These are phyloP conservation scores for Melieria omissa DNA, from an alignment of 2,888 invertebrate genomes.

Conservation along the genomic window DNA sequence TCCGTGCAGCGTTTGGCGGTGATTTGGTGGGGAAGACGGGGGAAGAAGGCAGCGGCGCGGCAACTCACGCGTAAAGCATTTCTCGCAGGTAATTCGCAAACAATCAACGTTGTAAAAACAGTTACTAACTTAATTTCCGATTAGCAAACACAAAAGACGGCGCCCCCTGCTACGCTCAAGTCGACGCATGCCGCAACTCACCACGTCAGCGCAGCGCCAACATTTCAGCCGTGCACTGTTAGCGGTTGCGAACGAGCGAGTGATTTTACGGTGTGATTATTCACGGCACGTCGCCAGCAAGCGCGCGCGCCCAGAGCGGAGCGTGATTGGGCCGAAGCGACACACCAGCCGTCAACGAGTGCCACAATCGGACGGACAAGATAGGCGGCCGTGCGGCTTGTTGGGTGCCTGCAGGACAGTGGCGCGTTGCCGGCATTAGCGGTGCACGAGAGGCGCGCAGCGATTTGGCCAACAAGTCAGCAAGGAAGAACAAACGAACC, in stretches of 20 bases:
- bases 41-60: conserved; percentile 2
- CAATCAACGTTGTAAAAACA: conserved; percentile 41
- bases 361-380: too few relatives aligned
- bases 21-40: not conserved
- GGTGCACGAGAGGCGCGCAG: too few relatives aligned
- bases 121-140: conserved; percentile 43
- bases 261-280: not conserved
- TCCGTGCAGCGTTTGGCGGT: not conserved
- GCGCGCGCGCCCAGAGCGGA: too few relatives aligned
- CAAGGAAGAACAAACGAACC: too few relatives aligned
- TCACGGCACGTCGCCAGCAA: not conserved
- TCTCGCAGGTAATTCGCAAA: conserved; percentile 40
- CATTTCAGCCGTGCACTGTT: not conserved
- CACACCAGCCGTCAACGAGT: too few relatives aligned
- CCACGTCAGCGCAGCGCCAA: too few relatives aligned
- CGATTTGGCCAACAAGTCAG: too few relatives aligned
- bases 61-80: conserved; percentile 30
- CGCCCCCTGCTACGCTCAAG: not conserved
- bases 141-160: conserved; percentile 36
- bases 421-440: too few relatives aligned
- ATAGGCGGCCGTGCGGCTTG: too few relatives aligned
- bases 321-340: too few relatives aligned
- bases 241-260: not conserved
- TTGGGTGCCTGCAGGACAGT: too few relatives aligned
- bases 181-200: not conserved